These are phyloP conservation scores for Bradypodion ventrale DNA, from an alignment of 2,797 vertebrate species.

Conservation along the genomic window DNA sequence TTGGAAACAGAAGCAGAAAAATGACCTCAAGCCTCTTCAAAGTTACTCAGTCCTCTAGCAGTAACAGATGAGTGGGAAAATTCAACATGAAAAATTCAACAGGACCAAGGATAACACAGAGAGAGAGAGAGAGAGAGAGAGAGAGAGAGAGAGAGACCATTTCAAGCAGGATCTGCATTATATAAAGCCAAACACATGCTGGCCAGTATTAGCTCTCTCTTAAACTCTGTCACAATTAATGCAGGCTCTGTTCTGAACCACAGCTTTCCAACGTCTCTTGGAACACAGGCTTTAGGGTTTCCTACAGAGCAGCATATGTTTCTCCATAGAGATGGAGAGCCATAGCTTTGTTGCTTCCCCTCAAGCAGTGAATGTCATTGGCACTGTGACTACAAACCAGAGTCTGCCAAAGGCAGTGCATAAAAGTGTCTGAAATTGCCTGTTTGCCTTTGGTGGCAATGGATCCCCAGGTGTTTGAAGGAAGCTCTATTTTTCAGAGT, in stretches of 20 bases:
- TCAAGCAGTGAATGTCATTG: slow-evolving; percentile 19
- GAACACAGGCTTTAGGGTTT: neutral
- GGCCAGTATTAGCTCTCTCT: neutral
- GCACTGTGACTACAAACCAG: neutral
- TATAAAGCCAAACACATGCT: neutral
- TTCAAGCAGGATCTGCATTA: neutral
- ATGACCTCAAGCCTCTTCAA: too few species aligned
- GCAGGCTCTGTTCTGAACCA: neutral
- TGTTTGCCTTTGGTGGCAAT: neutral
- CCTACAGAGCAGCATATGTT: neutral
- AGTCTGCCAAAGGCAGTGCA: neutral
- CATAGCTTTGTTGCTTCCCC: neutral
- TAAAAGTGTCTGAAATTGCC: slow-evolving; percentile 1
- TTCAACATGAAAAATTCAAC: neutral
- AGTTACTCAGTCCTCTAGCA: too few species aligned
- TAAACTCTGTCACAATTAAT: neutral
- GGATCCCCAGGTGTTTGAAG: neutral
- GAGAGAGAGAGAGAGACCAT: too few species aligned
- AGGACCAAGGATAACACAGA: neutral
- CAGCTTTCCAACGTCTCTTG: neutral
- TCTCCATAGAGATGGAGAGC: neutral
- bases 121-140: too few species aligned
- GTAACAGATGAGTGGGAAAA: neutral
- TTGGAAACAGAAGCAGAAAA: too few species aligned
- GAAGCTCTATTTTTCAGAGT: neutral